Evolutionary conservation across 2,797 vertebrate species (phyloP).

Genomic region (Dallia pectoralis): DNA sequence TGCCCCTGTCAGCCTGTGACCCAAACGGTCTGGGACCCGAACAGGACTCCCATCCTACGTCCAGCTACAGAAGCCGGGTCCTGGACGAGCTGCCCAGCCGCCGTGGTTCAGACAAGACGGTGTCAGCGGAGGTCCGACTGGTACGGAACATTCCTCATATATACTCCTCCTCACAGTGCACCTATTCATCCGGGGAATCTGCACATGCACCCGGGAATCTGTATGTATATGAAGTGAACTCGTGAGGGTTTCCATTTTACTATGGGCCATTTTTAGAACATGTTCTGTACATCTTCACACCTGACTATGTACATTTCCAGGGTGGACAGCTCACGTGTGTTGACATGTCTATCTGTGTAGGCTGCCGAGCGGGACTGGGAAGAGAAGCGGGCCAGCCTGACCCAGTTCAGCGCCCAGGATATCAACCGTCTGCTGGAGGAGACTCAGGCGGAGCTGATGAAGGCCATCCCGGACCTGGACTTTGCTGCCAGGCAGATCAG

Average conservation of each 20-base stretch:
- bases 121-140: slow-evolving; percentile 89
- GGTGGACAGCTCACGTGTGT: slow-evolving; percentile 2
- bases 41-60: slow-evolving; percentile 64
- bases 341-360: slow-evolving; percentile 56
- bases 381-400: slow-evolving; percentile 92
- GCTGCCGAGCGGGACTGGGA: slow-evolving; percentile 97
- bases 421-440: slow-evolving; percentile 97
- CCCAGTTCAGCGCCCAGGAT: slow-evolving; percentile 96
- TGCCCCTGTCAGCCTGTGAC: slow-evolving; percentile 49
- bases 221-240: too few relatives aligned
- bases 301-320: slow-evolving; percentile 8
- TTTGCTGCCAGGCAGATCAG: slow-evolving; percentile 92
- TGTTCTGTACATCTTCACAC: slow-evolving; percentile 10
- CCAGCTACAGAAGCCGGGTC: slow-evolving; percentile 72
- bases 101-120: slow-evolving; percentile 82
- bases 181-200: neutral
- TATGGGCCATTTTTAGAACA: neutral
- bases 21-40: slow-evolving; percentile 66
- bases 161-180: neutral
- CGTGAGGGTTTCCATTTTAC: slow-evolving; percentile 14
- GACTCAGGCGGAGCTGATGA: slow-evolving; percentile 96
- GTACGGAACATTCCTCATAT: slow-evolving; percentile 54
- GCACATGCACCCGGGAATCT: neutral
- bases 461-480: slow-evolving; percentile 96
- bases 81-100: slow-evolving; percentile 80